A percentile compares a stretch with the other conserved stretches of the same genome.
Evolutionary conservation across 2,797 vertebrate species (phyloP).

Genomic region (Aythya fuligula): DNA sequence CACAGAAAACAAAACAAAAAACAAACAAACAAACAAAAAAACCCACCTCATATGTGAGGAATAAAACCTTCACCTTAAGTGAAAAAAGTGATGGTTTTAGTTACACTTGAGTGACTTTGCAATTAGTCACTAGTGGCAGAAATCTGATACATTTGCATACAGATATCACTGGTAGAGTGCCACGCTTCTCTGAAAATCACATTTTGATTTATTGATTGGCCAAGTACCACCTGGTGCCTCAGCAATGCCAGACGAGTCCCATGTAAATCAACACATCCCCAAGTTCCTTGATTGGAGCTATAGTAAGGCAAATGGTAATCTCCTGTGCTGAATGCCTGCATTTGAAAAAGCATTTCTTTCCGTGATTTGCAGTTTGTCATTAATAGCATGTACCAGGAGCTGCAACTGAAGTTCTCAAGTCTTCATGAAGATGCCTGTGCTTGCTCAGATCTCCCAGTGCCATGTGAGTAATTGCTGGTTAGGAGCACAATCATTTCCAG

Average conservation of each 20-base stretch:
- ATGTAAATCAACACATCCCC: conserved; percentile 38
- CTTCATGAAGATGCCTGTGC: not conserved
- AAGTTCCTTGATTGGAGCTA: conserved; percentile 36
- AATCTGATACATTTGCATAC: conserved; percentile 1
- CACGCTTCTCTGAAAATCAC: not conserved
- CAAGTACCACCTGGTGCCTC: not conserved
- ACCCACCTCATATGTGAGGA: not conserved
- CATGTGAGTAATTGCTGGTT: conserved; percentile 50
- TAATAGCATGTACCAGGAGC: not conserved
- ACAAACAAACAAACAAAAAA: not conserved
- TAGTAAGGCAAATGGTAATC: conserved; percentile 35
- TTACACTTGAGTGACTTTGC: not conserved
- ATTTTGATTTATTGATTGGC: conserved; percentile 18
- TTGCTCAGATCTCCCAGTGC: conserved; percentile 17
- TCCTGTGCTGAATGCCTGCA: conserved; percentile 6
- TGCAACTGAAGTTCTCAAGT: not conserved
- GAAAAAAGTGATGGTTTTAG: not conserved
- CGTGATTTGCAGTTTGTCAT: conserved; percentile 31
- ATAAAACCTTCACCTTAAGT: not conserved
- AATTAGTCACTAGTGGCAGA: not conserved
- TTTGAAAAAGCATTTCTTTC: conserved; percentile 37
- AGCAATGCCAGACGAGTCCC: conserved; percentile 8
- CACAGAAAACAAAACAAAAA: too few species aligned
- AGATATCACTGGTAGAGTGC: not conserved
- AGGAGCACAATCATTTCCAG: conserved; percentile 25